Conservation (phyloP, 2,797 vertebrate species). For the Syncerus caffer region DNA sequence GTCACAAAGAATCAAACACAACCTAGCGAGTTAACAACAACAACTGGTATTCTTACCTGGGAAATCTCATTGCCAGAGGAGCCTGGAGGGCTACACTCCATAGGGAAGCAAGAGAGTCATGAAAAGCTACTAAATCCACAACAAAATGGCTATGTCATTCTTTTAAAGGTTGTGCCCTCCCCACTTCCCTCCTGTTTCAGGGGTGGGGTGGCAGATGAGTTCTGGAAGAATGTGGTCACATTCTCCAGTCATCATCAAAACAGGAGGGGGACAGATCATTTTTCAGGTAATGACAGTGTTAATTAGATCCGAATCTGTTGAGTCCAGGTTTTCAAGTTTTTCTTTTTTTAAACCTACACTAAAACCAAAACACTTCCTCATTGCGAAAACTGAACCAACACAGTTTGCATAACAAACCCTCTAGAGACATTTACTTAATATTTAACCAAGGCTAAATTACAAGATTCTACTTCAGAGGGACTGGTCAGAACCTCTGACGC, state of each 20-base stretch:
- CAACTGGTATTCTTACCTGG: not conserved
- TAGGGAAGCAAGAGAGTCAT: not conserved
- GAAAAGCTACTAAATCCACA: not conserved
- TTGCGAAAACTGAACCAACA: conserved; percentile 40
- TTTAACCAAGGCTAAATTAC: conserved; percentile 76
- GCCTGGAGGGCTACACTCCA: not conserved
- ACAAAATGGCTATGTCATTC: not conserved
- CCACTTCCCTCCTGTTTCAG: not conserved
- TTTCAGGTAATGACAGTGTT: not conserved
- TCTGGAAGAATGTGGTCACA: not conserved
- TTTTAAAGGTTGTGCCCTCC: not conserved
- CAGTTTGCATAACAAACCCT: conserved; percentile 18
- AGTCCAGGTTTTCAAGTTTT: not conserved
- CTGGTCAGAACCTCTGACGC: conserved; percentile 23
- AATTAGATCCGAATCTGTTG: not conserved
- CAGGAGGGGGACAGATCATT: not conserved
- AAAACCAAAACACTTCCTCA: conserved; percentile 14
- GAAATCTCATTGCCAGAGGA: not conserved
- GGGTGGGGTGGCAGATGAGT: not conserved
- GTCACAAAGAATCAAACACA: not conserved
- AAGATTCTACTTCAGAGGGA: conserved; percentile 64
- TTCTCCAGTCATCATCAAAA: not conserved
- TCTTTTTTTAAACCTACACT: not conserved
- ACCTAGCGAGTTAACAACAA: not conserved
- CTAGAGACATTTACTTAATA: conserved; percentile 62